Conservation (phyloP, 2,797 vertebrate species). For the Myripristis murdjan region DNA sequence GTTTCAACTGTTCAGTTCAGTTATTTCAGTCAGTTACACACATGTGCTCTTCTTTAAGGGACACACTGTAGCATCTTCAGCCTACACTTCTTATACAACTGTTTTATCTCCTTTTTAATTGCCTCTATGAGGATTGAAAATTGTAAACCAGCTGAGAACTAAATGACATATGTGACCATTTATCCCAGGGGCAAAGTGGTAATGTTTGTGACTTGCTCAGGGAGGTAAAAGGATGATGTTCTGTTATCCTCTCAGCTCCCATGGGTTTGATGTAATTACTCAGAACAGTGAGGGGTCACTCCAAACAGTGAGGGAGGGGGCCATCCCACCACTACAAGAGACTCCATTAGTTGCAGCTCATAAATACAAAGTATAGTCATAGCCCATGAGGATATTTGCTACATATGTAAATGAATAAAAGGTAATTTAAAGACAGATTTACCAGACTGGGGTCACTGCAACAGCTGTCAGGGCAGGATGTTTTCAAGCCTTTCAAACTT, state of each 20-base stretch:
- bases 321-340: background rate
- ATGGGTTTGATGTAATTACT: constrained; percentile 30
- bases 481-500: background rate
- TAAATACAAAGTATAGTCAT: no score
- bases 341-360: background rate
- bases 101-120: no score
- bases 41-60: no score
- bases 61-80: no score
- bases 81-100: no score
- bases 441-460: no score
- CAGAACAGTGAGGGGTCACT: constrained; percentile 9
- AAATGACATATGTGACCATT: constrained; percentile 16
- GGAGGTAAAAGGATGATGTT: constrained; percentile 40
- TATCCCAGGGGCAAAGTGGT: constrained; percentile 4
- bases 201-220: constrained; percentile 8
- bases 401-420: background rate
- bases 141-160: background rate
- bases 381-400: background rate
- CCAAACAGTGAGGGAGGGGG: constrained; percentile 5
- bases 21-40: no score
- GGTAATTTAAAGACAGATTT: no score
- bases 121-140: no score
- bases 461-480: background rate
- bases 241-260: constrained; percentile 12
- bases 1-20: no score